phyloP scores from a whole-genome alignment of 2,797 vertebrate species.

The Lepilemur septentrionalis region DNA sequence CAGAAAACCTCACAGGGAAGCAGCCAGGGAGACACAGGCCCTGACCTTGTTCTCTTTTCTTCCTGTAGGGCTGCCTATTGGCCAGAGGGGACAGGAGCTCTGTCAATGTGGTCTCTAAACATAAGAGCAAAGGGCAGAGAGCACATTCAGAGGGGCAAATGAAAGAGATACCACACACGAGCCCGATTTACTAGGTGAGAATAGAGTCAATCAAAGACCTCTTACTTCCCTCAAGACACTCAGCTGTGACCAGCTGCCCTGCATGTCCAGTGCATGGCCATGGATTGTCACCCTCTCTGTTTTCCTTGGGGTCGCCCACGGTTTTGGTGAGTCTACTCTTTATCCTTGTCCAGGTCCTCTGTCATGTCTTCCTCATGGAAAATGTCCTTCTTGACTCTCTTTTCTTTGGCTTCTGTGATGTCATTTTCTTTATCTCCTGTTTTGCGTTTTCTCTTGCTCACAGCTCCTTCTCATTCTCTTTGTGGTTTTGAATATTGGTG shows the following conservation, averaged over 20 bases:
- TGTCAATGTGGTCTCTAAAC: background rate
- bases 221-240: background rate
- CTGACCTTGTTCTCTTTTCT: background rate
- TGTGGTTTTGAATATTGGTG: background rate
- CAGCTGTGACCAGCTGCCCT: background rate
- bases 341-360: background rate
- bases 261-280: rapidly evolving
- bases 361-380: background rate
- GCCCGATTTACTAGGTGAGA: background rate
- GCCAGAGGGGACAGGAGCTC: background rate
- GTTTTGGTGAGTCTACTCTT: background rate
- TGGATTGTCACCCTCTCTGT: background rate
- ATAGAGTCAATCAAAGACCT: background rate
- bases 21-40: background rate
- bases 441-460: background rate
- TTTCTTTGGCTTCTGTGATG: background rate
- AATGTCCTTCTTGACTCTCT: background rate
- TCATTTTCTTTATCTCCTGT: background rate
- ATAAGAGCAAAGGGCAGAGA: background rate
- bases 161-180: background rate
- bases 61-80: background rate
- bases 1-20: background rate
- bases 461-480: background rate
- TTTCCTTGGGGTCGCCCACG: background rate
- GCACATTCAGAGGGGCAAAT: background rate